phyloP scores from a whole-genome alignment of 2,797 vertebrate genomes.

The Aratinga solstitialis region DNA sequence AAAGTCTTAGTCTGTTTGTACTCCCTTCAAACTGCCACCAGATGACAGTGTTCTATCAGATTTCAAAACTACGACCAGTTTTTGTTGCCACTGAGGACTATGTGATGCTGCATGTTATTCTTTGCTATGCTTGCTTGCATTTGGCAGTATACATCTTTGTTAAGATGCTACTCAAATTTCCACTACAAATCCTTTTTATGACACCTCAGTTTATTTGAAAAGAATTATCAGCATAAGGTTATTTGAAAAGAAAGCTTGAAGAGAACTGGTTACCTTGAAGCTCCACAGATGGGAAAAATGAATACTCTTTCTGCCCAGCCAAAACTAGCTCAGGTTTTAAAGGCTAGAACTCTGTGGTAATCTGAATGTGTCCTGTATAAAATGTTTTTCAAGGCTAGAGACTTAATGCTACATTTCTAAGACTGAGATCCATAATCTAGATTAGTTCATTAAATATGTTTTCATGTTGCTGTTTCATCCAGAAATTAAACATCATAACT shows the following conservation, averaged over 20 bases:
- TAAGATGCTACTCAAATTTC: neutral
- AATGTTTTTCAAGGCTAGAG: neutral
- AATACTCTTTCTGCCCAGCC: neutral
- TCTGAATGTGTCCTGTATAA: neutral
- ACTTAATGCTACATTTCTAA: neutral
- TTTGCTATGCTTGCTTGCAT: neutral
- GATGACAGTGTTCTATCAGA: constrained; percentile 44
- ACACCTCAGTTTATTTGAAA: neutral
- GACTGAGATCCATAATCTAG: neutral
- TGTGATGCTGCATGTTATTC: neutral
- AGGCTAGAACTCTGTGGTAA: neutral
- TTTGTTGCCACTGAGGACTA: neutral
- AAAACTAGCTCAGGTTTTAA: neutral
- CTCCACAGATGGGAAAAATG: neutral
- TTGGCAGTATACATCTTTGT: neutral
- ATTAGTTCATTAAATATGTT: neutral
- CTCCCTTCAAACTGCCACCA: constrained; percentile 9
- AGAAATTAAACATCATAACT: neutral
- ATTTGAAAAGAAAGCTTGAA: neutral
- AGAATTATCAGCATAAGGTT: neutral
- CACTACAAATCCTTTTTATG: neutral
- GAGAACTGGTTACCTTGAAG: neutral
- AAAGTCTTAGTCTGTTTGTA: neutral
- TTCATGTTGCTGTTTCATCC: neutral
- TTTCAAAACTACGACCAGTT: neutral